Conservation (phyloP, 2,888 invertebrate species). For the Drosophila buzzatii region DNA sequence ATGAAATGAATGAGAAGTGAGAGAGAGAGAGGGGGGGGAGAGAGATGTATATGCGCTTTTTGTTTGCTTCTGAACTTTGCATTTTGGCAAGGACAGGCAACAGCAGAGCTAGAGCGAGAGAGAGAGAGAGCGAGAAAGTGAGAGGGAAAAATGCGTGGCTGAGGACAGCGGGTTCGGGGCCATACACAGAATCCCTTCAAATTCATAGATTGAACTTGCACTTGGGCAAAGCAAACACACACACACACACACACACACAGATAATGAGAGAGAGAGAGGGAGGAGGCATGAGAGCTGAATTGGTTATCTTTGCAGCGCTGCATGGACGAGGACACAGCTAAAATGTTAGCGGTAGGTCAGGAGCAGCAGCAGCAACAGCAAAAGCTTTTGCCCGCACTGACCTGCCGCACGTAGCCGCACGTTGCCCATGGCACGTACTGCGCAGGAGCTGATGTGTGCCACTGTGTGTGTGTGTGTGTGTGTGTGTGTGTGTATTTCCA, state of each 20-base stretch:
- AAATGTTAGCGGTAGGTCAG: slow-evolving; percentile 65
- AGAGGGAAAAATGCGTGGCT: slow-evolving; percentile 1
- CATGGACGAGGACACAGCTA: slow-evolving; percentile 50
- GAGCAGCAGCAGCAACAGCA: slow-evolving; percentile 62
- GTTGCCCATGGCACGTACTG: slow-evolving; percentile 55
- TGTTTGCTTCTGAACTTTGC: slow-evolving; percentile 57
- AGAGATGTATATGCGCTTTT: slow-evolving; percentile 1
- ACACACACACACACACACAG: slow-evolving; percentile 1
- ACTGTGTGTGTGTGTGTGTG: slow-evolving; percentile 25
- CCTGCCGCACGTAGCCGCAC: slow-evolving; percentile 65
- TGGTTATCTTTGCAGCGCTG: slow-evolving; percentile 50
- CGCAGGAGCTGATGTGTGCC: slow-evolving; percentile 55
- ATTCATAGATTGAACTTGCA: slow-evolving; percentile 83
- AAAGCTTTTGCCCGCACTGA: slow-evolving; percentile 61
- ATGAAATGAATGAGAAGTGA: background rate
- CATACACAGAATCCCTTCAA: slow-evolving; percentile 78
- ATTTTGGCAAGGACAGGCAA: slow-evolving; percentile 68
- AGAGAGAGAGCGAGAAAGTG: background rate
- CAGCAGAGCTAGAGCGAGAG: slow-evolving; percentile 4
- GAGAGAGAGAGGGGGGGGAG: background rate
- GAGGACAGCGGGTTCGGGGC: slow-evolving; percentile 69
- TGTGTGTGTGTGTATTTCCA: slow-evolving; percentile 56
- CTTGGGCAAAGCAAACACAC: slow-evolving; percentile 70
- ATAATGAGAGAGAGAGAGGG: background rate
- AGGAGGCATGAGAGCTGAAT: background rate